Evolutionary conservation across 2,797 vertebrate genomes (phyloP).

Genomic region (Rhinella marina): DNA sequence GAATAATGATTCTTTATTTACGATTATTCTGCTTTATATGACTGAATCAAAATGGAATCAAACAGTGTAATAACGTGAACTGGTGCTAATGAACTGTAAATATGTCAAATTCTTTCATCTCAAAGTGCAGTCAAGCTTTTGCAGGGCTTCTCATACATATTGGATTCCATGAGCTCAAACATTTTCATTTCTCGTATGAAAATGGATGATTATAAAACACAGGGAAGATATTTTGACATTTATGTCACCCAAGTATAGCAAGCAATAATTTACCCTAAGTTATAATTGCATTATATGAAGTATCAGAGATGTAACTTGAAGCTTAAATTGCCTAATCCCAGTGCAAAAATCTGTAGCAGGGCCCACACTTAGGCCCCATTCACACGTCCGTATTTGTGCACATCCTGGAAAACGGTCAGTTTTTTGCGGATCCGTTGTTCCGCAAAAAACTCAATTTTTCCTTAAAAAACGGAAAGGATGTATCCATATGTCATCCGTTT

Average conservation of each 20-base stretch:
- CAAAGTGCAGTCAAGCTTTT: conserved; percentile 12
- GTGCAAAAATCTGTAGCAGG: too few species aligned
- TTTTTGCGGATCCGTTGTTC: too few species aligned
- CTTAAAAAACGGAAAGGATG: too few species aligned
- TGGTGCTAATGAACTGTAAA: conserved; percentile 12
- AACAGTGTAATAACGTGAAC: conserved; percentile 2
- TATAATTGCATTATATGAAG: neutral
- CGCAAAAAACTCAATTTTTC: too few species aligned
- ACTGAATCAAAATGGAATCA: neutral
- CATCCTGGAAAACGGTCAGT: too few species aligned
- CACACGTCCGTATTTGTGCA: too few species aligned
- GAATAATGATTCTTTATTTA: neutral
- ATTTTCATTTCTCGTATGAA: neutral
- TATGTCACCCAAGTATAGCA: neutral
- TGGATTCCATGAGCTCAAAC: neutral
- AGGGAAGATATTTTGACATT: neutral
- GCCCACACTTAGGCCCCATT: too few species aligned
- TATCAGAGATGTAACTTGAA: neutral
- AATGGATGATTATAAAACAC: neutral
- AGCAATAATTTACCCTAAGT: neutral
- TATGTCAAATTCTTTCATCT: conserved; percentile 8
- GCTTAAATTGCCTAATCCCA: too few species aligned
- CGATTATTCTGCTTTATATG: neutral
- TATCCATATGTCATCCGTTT: too few species aligned
- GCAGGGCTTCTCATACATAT: conserved; percentile 11